Percentiles rank a stretch among this genome's conserved stretches.
Conservation (phyloP, 2,113 vertebrate species). For the Chionodraco myersi region DNA sequence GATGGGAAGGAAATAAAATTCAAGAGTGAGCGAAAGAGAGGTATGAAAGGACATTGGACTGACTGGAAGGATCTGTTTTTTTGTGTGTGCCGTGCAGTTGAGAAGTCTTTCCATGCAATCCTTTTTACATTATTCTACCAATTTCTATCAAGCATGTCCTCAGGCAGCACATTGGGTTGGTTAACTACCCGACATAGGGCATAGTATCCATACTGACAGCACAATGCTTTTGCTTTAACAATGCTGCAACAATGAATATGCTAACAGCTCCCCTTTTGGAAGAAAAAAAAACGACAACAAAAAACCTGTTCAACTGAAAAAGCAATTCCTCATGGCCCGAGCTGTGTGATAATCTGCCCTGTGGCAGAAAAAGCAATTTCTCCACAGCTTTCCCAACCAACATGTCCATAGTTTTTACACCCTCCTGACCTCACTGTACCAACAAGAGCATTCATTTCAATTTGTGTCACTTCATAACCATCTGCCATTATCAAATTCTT, state of each 20-base stretch:
- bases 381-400: constrained; percentile 33
- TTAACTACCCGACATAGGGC: constrained; percentile 50
- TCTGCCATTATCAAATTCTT: constrained; percentile 72
- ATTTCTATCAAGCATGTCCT: constrained; percentile 59
- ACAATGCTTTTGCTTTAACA: constrained; percentile 52
- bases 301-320: constrained; percentile 48
- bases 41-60: constrained; percentile 6
- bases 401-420: constrained; percentile 38
- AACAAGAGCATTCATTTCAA: constrained; percentile 77
- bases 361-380: constrained; percentile 51
- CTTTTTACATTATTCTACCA: constrained; percentile 46
- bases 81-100: constrained; percentile 27
- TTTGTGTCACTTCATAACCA: constrained; percentile 79
- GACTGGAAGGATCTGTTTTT: constrained; percentile 37
- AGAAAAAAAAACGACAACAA: constrained; percentile 37
- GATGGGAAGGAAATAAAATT: not conserved
- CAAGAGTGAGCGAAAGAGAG: not conserved
- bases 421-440: constrained; percentile 53
- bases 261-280: constrained; percentile 47
- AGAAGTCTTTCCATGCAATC: constrained; percentile 32
- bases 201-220: constrained; percentile 24
- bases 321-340: constrained; percentile 24
- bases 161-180: constrained; percentile 41
- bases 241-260: constrained; percentile 58
- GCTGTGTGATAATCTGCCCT: constrained; percentile 37